Evolutionary conservation across 2,888 invertebrate genomes (phyloP), one percentile per base, ranked within the genome.

Genomic region (Agelastica alni): DNA sequence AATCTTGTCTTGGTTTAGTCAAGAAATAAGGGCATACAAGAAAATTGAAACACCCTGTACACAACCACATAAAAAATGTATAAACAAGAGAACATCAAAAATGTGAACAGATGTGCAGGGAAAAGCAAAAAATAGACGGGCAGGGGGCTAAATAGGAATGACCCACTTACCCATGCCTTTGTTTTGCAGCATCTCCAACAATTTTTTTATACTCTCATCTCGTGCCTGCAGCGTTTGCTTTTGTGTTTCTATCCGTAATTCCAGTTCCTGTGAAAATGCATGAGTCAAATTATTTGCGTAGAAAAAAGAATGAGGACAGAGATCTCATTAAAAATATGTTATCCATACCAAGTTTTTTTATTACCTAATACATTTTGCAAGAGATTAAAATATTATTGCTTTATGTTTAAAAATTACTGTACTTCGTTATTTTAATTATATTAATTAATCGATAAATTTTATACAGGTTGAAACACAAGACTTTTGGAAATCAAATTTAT

Each of bases 121-220:
- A 51, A 62, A 61, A 60, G 62, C 59, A 44, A 59, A 57, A 54
- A 48, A 58, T 44, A n/a, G n/a, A n/a, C n/a, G n/a, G n/a, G n/a
- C 51, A 48, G 56, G 57, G 64, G 63, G 60, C 58, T 58, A 61
- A 51, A 60, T 52, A 58, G 57, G 49, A 58, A 56, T 54, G 59
- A 63, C 51, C 58, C 71, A 81, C 92, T 85, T 83, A 93, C 94
- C 93, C 85, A 94, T 91, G 78, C 95, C 95, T 81, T 95, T 96
- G 77, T 91, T 94, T 79, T 97, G 96, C 56, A 98, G 85, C 96
- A 98, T 96, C 83, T 98, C 97, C 73, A 98, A 84, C 70, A 98
- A 85, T 79, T 96, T 97, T 82, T 97, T 97, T 77, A 98, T 97
- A 79, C 96, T 96, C 75, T 97, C 97, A 79, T 98, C 97, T 69